Percentiles rank a stretch among this genome's conserved stretches.
Conservation (phyloP, 2,888 invertebrate species). For the Atrina japonica region DNA sequence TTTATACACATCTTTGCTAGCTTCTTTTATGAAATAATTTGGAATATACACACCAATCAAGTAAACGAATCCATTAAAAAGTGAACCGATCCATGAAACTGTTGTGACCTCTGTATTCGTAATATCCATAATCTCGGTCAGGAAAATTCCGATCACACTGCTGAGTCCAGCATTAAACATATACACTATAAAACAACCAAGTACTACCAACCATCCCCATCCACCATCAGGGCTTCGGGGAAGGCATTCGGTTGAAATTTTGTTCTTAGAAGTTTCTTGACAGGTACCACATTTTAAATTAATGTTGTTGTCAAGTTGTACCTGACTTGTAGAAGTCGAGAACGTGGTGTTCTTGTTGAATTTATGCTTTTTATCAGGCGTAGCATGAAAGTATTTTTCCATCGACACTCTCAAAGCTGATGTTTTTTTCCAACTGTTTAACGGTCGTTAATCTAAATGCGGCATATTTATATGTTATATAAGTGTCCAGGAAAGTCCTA, state of each 20-base stretch:
- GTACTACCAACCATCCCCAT: not conserved
- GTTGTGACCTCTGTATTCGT: not conserved
- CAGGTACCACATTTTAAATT: not conserved
- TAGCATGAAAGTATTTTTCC: not conserved
- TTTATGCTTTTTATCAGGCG: not conserved
- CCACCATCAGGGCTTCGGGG: not conserved
- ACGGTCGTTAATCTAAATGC: too few relatives aligned
- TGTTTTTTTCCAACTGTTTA: too few relatives aligned
- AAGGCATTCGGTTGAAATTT: too few relatives aligned
- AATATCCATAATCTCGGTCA: not conserved
- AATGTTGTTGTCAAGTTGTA: not conserved
- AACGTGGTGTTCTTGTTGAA: not conserved
- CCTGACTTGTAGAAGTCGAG: not conserved
- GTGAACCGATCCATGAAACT: slow-evolving; percentile 5
- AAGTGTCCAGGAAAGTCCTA: too few relatives aligned
- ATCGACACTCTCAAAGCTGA: not conserved
- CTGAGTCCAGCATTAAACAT: not conserved
- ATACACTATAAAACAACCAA: not conserved
- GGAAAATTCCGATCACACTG: slow-evolving; percentile 7
- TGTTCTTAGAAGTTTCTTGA: too few relatives aligned
- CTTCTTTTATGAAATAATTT: too few relatives aligned
- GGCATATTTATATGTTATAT: too few relatives aligned
- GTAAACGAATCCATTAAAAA: not conserved
- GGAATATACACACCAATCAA: too few relatives aligned
- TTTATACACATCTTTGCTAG: too few relatives aligned